phyloP scores from a whole-genome alignment of 1,140 invertebrate genomes.

The Drosophila melanogaster region DNA sequence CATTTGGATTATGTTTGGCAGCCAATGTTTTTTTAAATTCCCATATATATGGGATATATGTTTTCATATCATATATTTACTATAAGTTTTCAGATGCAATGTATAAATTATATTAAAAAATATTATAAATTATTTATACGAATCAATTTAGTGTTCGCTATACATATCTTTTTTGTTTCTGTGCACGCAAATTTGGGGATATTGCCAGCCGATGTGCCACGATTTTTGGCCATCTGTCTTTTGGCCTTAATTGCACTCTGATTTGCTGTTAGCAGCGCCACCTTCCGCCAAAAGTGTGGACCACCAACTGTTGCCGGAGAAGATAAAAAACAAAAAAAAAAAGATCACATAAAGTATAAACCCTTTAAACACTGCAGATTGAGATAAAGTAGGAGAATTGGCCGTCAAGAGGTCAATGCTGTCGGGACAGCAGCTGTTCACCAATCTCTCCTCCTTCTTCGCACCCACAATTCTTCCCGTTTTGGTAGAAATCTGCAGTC shows the following conservation, averaged over 20 bases:
- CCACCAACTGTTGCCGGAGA: conserved; percentile 50
- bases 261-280: conserved; percentile 53
- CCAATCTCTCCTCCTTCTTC: conserved; percentile 6
- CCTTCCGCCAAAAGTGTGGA: conserved; percentile 47
- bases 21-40: neutral
- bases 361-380: conserved; percentile 13
- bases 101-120: no score
- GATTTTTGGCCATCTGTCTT: conserved; percentile 22
- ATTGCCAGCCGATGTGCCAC: neutral
- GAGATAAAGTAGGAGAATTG: conserved; percentile 25
- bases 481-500: conserved; percentile 15
- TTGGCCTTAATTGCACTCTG: conserved; percentile 39
- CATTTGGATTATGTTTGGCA: neutral
- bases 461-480: conserved; percentile 13
- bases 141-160: no score
- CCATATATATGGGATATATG: no score
- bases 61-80: no score
- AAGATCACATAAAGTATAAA: neutral
- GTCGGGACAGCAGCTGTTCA: conserved; percentile 28
- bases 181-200: neutral
- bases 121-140: no score
- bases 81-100: no score
- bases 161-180: neutral
- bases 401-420: conserved; percentile 39
- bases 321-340: conserved; percentile 3